These are phyloP conservation scores for Trichonephila clavata DNA, from an alignment of 1,140 invertebrate species.

Conservation along the genomic window DNA sequence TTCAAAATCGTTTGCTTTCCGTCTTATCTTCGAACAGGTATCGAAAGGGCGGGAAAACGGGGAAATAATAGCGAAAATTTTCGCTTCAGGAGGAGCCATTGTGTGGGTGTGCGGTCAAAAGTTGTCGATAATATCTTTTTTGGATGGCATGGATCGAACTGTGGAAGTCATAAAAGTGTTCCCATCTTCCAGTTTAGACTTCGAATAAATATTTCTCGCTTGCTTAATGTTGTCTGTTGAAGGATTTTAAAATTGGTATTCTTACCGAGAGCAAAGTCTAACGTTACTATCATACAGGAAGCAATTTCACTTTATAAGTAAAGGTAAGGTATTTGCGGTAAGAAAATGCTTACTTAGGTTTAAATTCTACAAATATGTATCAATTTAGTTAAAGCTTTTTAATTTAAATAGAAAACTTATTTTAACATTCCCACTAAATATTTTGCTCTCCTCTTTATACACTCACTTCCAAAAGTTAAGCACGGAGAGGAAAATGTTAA, in stretches of 20 bases:
- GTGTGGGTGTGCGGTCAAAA: conserved; percentile 41
- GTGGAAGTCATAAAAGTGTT: conserved; percentile 23
- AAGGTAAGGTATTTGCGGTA: no score
- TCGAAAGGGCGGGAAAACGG: conserved; percentile 56
- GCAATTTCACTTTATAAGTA: no score
- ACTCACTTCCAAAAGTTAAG: no score
- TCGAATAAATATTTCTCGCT: neutral
- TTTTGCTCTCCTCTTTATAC: no score
- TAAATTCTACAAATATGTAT: no score
- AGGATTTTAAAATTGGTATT: neutral
- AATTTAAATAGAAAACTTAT: no score
- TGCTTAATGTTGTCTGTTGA: neutral
- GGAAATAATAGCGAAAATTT: conserved; percentile 47
- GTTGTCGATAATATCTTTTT: conserved; percentile 26
- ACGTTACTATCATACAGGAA: no score
- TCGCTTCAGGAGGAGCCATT: neutral
- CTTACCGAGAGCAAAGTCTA: no score
- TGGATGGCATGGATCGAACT: neutral
- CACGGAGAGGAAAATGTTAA: no score
- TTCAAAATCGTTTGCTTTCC: conserved; percentile 65
- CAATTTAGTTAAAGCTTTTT: no score
- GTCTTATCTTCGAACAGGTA: conserved; percentile 49
- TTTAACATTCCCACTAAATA: no score
- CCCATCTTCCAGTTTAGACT: neutral
- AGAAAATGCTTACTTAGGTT: no score